Conservation (phyloP, 2,888 invertebrate species). For the Hololepta plana region DNA sequence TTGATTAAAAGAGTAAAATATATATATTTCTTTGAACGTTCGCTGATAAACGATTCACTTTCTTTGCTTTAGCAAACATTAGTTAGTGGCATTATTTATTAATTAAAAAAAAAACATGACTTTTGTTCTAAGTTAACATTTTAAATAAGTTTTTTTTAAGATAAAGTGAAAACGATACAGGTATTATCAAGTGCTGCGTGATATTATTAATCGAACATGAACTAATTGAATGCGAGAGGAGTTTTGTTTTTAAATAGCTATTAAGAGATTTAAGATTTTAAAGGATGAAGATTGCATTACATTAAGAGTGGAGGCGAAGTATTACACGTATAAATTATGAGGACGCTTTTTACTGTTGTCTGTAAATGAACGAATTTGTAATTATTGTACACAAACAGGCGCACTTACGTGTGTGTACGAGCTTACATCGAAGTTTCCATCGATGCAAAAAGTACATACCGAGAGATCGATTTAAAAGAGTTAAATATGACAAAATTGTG, state of each 20-base stretch:
- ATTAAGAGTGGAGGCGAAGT: background rate
- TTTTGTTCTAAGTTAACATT: too few relatives aligned
- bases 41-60: too few relatives aligned
- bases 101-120: slow-evolving; percentile 5
- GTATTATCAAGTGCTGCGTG: slow-evolving; percentile 23
- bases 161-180: slow-evolving; percentile 20
- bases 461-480: too few relatives aligned
- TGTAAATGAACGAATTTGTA: slow-evolving; percentile 10
- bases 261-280: slow-evolving; percentile 7
- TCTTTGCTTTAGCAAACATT: too few relatives aligned
- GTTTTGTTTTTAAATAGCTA: slow-evolving; percentile 9
- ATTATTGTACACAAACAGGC: slow-evolving; percentile 8
- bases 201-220: slow-evolving; percentile 14
- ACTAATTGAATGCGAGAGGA: too few relatives aligned
- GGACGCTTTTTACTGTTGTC: slow-evolving; percentile 9
- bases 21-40: too few relatives aligned
- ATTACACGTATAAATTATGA: slow-evolving; percentile 9
- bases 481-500: too few relatives aligned
- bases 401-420: slow-evolving; percentile 9
- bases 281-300: slow-evolving; percentile 8
- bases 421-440: slow-evolving; percentile 7
- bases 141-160: too few relatives aligned
- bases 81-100: background rate
- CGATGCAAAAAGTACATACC: too few relatives aligned
- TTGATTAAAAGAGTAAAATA: background rate